A percentile compares a stretch with the other conserved stretches of the same genome.
Evolutionary conservation across 1,140 invertebrate genomes (phyloP).

Genomic region (Ectropis grisescens): DNA sequence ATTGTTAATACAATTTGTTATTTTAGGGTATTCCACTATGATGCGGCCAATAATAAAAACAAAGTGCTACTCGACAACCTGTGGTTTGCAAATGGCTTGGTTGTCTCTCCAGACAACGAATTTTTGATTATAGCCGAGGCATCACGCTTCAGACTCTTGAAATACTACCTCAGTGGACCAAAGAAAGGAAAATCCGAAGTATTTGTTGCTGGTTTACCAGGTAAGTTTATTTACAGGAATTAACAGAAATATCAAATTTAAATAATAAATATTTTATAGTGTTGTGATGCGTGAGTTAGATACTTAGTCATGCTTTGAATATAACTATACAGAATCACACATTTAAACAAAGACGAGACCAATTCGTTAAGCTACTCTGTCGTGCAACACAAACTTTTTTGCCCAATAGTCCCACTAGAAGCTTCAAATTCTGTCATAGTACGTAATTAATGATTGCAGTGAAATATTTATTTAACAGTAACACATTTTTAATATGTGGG

Average conservation of each 20-base stretch:
- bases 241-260: not conserved
- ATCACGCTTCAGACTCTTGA: slow-evolving; percentile 63
- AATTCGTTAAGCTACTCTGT: too few relatives aligned
- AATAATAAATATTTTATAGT: not conserved
- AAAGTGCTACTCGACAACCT: slow-evolving; percentile 79
- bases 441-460: too few relatives aligned
- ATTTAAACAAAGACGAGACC: too few relatives aligned
- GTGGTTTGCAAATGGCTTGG: slow-evolving; percentile 87
- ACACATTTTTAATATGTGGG: too few relatives aligned
- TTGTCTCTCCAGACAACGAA: slow-evolving; percentile 80
- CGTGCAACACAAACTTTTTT: too few relatives aligned
- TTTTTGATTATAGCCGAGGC: slow-evolving; percentile 82
- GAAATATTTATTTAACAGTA: too few relatives aligned
- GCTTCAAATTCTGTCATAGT: too few relatives aligned
- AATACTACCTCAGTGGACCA: slow-evolving; percentile 81
- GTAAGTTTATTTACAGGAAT: slow-evolving; percentile 48
- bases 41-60: slow-evolving; percentile 67
- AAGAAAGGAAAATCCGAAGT: slow-evolving; percentile 81
- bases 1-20: too few relatives aligned
- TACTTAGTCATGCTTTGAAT: too few relatives aligned
- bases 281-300: too few relatives aligned
- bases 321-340: too few relatives aligned
- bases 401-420: too few relatives aligned
- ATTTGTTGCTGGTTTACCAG: slow-evolving; percentile 84
- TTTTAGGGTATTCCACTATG: slow-evolving; percentile 73